A percentile compares a stretch with the other conserved stretches of the same genome.
These are phyloP conservation scores for Acridotheres tristis DNA, from an alignment of 2,797 vertebrate genomes.

Conservation along the genomic window DNA sequence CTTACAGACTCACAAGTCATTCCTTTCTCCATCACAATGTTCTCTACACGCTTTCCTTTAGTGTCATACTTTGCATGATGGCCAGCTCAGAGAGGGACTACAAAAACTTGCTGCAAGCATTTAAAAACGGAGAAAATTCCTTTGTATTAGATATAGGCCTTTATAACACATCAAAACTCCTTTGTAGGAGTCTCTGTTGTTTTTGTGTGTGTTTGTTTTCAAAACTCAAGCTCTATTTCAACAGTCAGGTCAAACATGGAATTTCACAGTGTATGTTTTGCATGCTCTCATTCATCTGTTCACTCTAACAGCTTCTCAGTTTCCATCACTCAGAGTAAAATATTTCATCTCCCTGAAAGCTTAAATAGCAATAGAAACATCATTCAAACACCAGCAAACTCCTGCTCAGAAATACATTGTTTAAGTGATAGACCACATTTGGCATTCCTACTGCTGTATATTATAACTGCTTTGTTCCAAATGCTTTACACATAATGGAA, in stretches of 20 bases:
- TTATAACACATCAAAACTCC: background rate
- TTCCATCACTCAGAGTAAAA: background rate
- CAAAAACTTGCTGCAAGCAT: background rate
- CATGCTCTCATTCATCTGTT: background rate
- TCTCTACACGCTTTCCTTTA: background rate
- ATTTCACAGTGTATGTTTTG: background rate
- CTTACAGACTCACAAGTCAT: background rate
- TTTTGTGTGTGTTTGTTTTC: background rate
- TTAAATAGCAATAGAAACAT: background rate
- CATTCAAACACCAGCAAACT: background rate
- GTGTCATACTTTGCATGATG: accelerated
- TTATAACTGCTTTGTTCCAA: background rate
- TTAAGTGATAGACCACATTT: background rate
- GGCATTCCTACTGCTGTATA: background rate
- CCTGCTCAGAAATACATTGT: background rate
- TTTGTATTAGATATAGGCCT: background rate
- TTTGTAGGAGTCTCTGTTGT: background rate
- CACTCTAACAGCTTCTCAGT: background rate
- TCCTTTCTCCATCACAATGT: background rate
- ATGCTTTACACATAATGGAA: background rate
- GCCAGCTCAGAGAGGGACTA: background rate
- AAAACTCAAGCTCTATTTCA: background rate
- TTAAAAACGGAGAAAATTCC: background rate
- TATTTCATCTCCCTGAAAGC: background rate
- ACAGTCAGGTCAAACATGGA: background rate